Evolutionary conservation across 2,888 invertebrate species (phyloP), one percentile per base, ranked within the genome.

Genomic region (Melinaea marsaeus): DNA sequence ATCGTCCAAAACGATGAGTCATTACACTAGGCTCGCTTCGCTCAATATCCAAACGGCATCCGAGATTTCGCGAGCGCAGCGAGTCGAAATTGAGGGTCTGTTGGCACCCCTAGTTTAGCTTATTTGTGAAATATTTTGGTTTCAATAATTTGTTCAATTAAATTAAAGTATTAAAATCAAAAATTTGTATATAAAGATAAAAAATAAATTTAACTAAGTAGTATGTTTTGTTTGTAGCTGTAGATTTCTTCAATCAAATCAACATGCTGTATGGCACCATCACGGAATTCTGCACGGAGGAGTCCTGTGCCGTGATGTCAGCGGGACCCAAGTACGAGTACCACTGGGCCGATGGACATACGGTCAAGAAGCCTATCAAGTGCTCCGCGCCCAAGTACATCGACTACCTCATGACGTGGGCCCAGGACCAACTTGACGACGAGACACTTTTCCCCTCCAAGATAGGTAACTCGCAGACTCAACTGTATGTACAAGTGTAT

Each of bases 221-320:
- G 32, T 13, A 6, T 13, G 22, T 60, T 60, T 60, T 93, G 13
- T 34, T 92, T 93, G 54, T 90, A 99, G 99, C 99, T 79, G 99
- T 99, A 69, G 99, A 99, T 91, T 99, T 99, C 89, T 99, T 99
- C 91, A 99, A 99, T 90, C 99, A 99, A 93, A 99, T 99, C 83
- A 99, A 99, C 90, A 99, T 99, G 99, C 91, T 99, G 70, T 99
- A 99, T 80, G 99, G 99, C 60, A 99, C 99, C 42, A 98, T 99
- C 78, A 99, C 99, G n/a, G 99, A 99, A 90, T 99, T 98, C 90
- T 99, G 99, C 85, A 98, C 98, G 3, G 98, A 98, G 85, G 97
- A 98, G 78, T 96, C 97, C 72, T 99, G 98, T 88, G 95, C 97
- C 9, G 98, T 99, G 74, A 99, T 99, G 99, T 98, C 98, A 9